phyloP scores from a whole-genome alignment of 1,140 invertebrate species.

The Papilio dardanus region DNA sequence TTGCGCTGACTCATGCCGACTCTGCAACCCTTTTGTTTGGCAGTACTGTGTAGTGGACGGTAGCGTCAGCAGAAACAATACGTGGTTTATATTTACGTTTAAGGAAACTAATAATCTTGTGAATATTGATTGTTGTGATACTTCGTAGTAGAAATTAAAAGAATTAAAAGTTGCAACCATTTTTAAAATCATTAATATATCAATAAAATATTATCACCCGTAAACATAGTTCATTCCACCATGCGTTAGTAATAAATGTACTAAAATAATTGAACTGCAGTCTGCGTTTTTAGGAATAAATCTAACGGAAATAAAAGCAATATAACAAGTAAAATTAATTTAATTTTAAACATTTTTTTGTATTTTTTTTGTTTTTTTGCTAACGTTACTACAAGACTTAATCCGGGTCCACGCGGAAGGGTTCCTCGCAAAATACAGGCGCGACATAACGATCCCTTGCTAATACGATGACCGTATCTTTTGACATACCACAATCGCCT shows the following conservation, averaged over 20 bases:
- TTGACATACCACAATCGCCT: slow-evolving; percentile 6
- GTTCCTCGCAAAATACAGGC: slow-evolving; percentile 66
- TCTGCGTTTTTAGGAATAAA: no score
- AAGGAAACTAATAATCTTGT: neutral
- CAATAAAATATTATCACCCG: no score
- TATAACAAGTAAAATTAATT: neutral
- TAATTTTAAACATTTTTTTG: neutral
- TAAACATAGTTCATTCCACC: no score
- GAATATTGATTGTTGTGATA: neutral
- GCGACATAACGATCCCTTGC: slow-evolving; percentile 56
- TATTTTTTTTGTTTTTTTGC: slow-evolving; percentile 44
- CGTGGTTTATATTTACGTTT: neutral
- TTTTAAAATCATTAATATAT: no score
- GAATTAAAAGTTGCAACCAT: no score
- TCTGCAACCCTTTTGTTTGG: slow-evolving; percentile 44
- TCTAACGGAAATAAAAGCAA: neutral
- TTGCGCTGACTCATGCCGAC: slow-evolving; percentile 51
- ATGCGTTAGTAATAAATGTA: no score
- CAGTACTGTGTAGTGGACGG: neutral
- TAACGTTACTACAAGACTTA: slow-evolving; percentile 53
- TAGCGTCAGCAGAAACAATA: neutral
- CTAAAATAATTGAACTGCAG: no score
- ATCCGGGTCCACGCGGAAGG: slow-evolving; percentile 69
- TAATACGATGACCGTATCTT: slow-evolving; percentile 40
- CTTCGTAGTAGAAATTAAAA: no score